Base-by-base conservation (phyloP, 2,113 vertebrate species). In the Apeltes quadracus region DNA sequence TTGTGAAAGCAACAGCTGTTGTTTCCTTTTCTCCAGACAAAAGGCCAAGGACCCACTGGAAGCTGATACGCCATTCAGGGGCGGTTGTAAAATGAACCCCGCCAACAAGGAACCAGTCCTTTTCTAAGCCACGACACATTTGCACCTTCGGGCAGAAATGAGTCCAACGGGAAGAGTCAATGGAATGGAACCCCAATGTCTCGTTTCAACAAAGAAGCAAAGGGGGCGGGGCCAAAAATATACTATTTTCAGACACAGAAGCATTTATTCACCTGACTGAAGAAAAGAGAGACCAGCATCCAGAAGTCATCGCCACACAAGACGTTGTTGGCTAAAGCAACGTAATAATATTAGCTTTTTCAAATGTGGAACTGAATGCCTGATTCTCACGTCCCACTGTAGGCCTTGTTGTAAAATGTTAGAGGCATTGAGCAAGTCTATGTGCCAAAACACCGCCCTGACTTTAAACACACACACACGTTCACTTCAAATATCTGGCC, bases 1-100 rank as follows among this genome's bases (percentile, higher is more conserved):
- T 93, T 95, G 91, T 95, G 94, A 96, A 95, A 96, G 95, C 94
- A 95, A 94, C 95, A 96, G 95, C 96, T 97, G 96, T 95, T 96
- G 93, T 95, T 89, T 90, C 85, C 81, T 90, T 81, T 87, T 74
- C 76, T 73, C 71, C 79, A 64, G 87, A 88, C 76, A 89, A 92
- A 53, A 92, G 88, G 85, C 81, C 88, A 86, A 90, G 86, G 85
- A 88, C 85, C 81, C 82, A 56, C 56, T 91, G 90, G 87, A 89
- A 91, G 84, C 82, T 76, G 85, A 93, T 90, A 90, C 73, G 38
- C 86, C 72, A 79, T 85, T 89, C 84, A 90, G 70, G 76, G 83
- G 65, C 43, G 81, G 78, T 50, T 88, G 87, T 89, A 84, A 88
- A 91, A 86, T 11, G 36, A 86, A 81, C 74, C 68, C 46, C 38